A percentile compares a stretch with the other conserved stretches of the same genome.
phyloP scores from a whole-genome alignment of 2,888 invertebrate genomes.

The Orthosia incerta region DNA sequence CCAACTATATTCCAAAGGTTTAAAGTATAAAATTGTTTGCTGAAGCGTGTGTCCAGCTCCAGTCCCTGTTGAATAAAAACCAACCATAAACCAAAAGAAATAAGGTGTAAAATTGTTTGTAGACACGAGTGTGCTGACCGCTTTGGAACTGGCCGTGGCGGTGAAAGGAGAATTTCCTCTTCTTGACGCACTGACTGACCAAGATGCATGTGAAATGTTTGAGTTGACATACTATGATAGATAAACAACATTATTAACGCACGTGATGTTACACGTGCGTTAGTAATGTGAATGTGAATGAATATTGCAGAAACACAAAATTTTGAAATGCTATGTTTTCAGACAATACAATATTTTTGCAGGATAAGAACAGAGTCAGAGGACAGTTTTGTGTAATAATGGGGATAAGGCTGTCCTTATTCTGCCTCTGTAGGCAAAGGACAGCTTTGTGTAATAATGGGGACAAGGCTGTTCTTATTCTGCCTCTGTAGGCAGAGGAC shows the following conservation, averaged over 20 bases:
- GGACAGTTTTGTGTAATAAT: too few species aligned
- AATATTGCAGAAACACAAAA: not conserved
- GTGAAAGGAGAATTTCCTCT: constrained; percentile 76
- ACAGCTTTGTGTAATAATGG: too few species aligned
- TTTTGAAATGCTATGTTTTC: not conserved
- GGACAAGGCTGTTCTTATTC: too few species aligned
- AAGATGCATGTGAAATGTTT: constrained; percentile 53
- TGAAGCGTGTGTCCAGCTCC: constrained; percentile 15
- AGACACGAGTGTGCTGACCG: constrained; percentile 60
- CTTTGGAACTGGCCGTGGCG: constrained; percentile 66
- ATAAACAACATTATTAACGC: constrained; percentile 37
- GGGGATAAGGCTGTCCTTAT: too few species aligned
- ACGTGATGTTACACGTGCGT: too few species aligned
- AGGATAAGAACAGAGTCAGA: too few species aligned
- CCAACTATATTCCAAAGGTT: constrained; percentile 7
- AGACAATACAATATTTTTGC: not conserved
- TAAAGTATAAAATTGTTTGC: constrained; percentile 21
- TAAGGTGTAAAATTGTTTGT: constrained; percentile 22
- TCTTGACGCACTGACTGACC: constrained; percentile 49
- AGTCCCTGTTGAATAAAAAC: not conserved
- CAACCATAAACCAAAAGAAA: constrained; percentile 6
- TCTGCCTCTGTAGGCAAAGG: too few species aligned
- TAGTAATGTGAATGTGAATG: too few species aligned
- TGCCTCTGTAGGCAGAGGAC: too few species aligned
- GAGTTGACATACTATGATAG: constrained; percentile 47